A percentile compares a stretch with the other conserved stretches of the same genome.
phyloP scores from a whole-genome alignment of 2,797 vertebrate species.

The Orestias chungarensis region DNA sequence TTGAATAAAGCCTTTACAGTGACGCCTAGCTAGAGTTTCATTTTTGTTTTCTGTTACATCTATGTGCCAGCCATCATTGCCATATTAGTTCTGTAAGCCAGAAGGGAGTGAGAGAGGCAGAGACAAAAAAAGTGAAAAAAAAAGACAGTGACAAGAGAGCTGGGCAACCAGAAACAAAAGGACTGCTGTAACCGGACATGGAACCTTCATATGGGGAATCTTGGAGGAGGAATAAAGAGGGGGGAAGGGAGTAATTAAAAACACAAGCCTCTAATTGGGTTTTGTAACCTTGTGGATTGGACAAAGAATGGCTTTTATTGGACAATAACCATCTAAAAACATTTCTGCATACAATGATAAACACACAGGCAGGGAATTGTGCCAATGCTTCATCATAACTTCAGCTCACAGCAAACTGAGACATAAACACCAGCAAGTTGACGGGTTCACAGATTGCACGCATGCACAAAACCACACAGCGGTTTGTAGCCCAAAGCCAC shows the following conservation, averaged over 20 bases:
- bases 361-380: slow-evolving; percentile 35
- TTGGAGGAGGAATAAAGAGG: slow-evolving; percentile 43
- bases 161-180: slow-evolving; percentile 60
- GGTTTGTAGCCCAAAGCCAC: slow-evolving; percentile 29
- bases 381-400: slow-evolving; percentile 38
- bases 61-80: slow-evolving; percentile 28
- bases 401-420: slow-evolving; percentile 31
- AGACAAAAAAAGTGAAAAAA: slow-evolving; percentile 31
- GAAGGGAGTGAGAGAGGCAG: slow-evolving; percentile 24
- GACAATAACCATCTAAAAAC: slow-evolving; percentile 43
- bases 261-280: slow-evolving; percentile 59
- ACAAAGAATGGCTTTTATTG: slow-evolving; percentile 53
- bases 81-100: slow-evolving; percentile 24
- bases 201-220: slow-evolving; percentile 64
- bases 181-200: slow-evolving; percentile 65
- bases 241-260: slow-evolving; percentile 71
- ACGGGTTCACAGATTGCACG: not conserved
- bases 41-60: slow-evolving; percentile 44
- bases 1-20: slow-evolving; percentile 32
- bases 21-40: slow-evolving; percentile 34
- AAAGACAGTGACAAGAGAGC: slow-evolving; percentile 17
- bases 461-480: slow-evolving; percentile 4
- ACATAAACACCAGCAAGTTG: slow-evolving; percentile 19
- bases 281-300: slow-evolving; percentile 28
- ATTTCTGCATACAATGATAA: slow-evolving; percentile 23